Evolutionary conservation across 2,113 vertebrate genomes (phyloP).

Genomic region (Aix galericulata): DNA sequence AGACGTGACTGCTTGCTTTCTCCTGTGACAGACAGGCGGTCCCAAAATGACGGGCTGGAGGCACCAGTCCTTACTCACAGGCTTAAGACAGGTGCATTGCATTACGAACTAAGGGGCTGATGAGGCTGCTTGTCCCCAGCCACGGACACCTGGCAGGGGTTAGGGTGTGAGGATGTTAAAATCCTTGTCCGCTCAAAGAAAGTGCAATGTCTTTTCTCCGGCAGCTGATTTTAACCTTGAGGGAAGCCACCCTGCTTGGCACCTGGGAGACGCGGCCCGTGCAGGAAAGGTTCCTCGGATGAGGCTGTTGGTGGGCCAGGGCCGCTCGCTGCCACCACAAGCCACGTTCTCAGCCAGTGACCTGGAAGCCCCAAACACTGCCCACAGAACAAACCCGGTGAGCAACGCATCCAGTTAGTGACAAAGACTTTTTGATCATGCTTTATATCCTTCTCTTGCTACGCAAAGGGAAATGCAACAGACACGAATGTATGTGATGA

Average conservation of each 20-base stretch:
- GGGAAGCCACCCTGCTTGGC: neutral
- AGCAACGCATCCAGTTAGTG: neutral
- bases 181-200: neutral
- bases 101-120: neutral
- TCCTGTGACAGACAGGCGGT: neutral
- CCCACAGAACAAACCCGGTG: neutral
- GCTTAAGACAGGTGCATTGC: neutral
- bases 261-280: rapidly evolving
- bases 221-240: neutral
- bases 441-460: neutral
- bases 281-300: neutral
- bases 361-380: neutral
- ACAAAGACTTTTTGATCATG: neutral
- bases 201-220: neutral
- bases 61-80: neutral
- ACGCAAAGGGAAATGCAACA: neutral
- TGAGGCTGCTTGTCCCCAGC: neutral
- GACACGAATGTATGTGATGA: neutral
- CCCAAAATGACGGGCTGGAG: neutral
- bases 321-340: neutral
- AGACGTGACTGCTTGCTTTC: neutral
- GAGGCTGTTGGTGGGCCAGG: neutral
- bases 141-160: neutral
- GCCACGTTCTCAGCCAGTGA: neutral
- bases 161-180: neutral